Conservation (phyloP, 1,140 invertebrate species). For the Myzus persicae region DNA sequence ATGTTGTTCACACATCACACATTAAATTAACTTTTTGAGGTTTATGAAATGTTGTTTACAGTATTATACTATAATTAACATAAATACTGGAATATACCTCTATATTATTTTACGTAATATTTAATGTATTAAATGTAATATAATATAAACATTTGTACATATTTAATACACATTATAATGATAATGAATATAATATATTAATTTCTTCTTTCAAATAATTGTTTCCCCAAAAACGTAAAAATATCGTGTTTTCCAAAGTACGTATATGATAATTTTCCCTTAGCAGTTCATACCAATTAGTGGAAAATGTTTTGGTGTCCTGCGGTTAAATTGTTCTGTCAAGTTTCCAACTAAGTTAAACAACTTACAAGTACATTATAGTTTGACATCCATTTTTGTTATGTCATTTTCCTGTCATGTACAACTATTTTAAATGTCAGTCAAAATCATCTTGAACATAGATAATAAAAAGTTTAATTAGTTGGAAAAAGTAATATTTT, state of each 20-base stretch:
- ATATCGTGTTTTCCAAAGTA: background rate
- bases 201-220: background rate
- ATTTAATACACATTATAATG: background rate
- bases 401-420: background rate
- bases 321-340: background rate
- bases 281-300: background rate
- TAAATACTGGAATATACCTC: background rate
- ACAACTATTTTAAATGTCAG: background rate
- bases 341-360: constrained; percentile 7
- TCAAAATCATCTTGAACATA: background rate
- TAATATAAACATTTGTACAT: background rate
- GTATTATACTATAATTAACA: background rate
- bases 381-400: background rate
- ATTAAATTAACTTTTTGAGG: background rate
- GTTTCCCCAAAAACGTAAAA: background rate
- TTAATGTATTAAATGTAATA: too few species aligned
- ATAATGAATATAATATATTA: too few species aligned
- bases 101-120: background rate
- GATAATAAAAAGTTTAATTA: background rate
- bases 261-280: background rate
- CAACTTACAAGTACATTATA: background rate
- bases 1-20: too few species aligned
- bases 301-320: background rate
- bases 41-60: background rate
- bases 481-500: background rate